These are phyloP conservation scores for Lasaia peninsularis DNA, from an alignment of 1,140 invertebrate genomes.

Conservation along the genomic window DNA sequence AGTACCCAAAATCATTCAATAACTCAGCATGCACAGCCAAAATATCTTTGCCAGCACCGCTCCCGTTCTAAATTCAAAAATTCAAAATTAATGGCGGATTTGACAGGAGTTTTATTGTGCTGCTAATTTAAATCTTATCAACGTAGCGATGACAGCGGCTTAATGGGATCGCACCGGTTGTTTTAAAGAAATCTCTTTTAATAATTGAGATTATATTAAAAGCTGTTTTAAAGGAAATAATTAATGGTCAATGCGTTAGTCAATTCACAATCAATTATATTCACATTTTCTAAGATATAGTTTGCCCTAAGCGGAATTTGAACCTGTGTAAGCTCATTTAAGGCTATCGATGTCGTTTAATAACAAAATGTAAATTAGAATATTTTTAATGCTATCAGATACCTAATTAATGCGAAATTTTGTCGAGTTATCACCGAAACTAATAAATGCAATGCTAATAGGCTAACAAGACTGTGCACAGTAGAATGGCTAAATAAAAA, in stretches of 20 bases:
- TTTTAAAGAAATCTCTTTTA: constrained; percentile 63
- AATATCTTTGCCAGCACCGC: constrained; percentile 46
- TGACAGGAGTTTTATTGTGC: constrained; percentile 74
- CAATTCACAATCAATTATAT: too few species aligned
- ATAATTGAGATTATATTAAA: constrained; percentile 13
- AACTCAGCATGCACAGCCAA: constrained; percentile 22
- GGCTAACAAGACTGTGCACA: too few species aligned
- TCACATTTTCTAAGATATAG: too few species aligned
- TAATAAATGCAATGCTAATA: too few species aligned
- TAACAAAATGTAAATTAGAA: too few species aligned
- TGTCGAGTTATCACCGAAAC: too few species aligned
- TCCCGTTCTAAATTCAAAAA: constrained; percentile 71
- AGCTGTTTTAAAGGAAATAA: neutral
- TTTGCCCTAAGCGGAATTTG: too few species aligned
- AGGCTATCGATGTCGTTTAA: too few species aligned
- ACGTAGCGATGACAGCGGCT: constrained; percentile 66
- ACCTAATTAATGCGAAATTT: too few species aligned
- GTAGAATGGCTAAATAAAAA: too few species aligned
- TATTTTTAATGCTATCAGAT: too few species aligned
- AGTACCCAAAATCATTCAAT: constrained; percentile 46
- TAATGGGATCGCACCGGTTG: constrained; percentile 66
- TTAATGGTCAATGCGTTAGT: constrained; percentile 6
- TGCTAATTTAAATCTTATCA: constrained; percentile 76
- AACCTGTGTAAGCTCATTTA: too few species aligned
- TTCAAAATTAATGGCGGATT: constrained; percentile 75